Conservation (phyloP, 1,140 invertebrate species). For the Nasonia vitripennis region DNA sequence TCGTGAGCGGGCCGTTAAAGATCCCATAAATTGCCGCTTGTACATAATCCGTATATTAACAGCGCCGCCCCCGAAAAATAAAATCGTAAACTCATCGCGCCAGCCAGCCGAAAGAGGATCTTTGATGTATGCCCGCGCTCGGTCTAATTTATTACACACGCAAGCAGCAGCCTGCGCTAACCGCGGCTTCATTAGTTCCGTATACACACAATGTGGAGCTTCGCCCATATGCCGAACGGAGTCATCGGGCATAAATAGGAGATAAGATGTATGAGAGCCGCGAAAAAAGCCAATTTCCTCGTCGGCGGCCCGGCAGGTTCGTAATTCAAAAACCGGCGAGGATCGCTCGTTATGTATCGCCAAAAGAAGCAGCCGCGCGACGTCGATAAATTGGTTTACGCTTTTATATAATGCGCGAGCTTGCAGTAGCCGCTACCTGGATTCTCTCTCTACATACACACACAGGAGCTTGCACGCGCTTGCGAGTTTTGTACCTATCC, state of each 20-base stretch:
- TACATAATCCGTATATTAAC: background rate
- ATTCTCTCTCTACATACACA: background rate
- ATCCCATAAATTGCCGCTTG: constrained; percentile 22
- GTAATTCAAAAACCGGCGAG: constrained; percentile 19
- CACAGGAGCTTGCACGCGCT: background rate
- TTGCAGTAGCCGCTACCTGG: background rate
- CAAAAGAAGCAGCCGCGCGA: constrained; percentile 23
- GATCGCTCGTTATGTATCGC: too few relatives aligned
- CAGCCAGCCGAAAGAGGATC: constrained; percentile 12
- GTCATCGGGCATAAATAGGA: constrained; percentile 39
- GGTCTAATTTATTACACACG: constrained; percentile 33
- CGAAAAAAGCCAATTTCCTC: constrained; percentile 9
- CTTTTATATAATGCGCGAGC: constrained; percentile 62
- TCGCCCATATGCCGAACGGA: constrained; percentile 3
- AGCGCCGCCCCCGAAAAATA: background rate
- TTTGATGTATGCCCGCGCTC: constrained; percentile 24
- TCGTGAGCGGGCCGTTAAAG: background rate
- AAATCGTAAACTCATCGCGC: constrained; percentile 43
- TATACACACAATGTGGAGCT: background rate
- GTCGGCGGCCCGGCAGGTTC: background rate
- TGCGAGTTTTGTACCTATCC: background rate
- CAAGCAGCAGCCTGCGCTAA: background rate
- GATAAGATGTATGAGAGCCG: constrained; percentile 1
- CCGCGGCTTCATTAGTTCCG: constrained; percentile 20
- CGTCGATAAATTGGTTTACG: constrained; percentile 65